phyloP scores from a whole-genome alignment of 2,113 vertebrate species.

The Epinephelus moara region DNA sequence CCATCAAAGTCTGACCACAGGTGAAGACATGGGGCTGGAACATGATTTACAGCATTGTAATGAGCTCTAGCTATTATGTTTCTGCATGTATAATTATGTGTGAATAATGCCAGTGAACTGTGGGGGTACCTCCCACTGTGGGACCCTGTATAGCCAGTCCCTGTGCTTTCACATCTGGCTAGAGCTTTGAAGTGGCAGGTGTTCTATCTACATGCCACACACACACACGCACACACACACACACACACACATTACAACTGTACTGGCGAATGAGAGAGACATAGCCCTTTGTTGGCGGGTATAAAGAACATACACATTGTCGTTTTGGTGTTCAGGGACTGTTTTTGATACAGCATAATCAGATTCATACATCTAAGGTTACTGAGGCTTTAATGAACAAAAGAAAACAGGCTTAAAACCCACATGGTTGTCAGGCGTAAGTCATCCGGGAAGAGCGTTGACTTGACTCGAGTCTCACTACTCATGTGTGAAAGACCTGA shows the following conservation, averaged over 20 bases:
- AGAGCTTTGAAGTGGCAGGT: conserved; percentile 81
- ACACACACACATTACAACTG: not conserved
- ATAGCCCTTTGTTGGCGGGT: conserved; percentile 45
- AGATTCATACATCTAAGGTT: conserved; percentile 56
- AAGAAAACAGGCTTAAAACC: conserved; percentile 41
- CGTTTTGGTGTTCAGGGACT: conserved; percentile 66
- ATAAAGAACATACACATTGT: conserved; percentile 63
- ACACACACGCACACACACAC: conserved; percentile 22
- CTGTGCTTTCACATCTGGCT: conserved; percentile 66
- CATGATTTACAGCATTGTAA: conserved; percentile 41
- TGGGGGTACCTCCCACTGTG: conserved; percentile 68
- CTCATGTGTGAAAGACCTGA: conserved; percentile 46
- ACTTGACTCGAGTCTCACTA: conserved; percentile 38
- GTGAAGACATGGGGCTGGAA: conserved; percentile 25
- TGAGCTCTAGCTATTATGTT: conserved; percentile 53
- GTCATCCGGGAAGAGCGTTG: conserved; percentile 42
- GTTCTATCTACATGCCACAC: conserved; percentile 63
- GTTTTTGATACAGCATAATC: conserved; percentile 58
- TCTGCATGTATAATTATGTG: conserved; percentile 65
- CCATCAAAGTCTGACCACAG: conserved; percentile 47
- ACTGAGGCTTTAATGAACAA: conserved; percentile 57
- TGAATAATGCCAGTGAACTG: conserved; percentile 67
- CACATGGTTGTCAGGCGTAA: conserved; percentile 35
- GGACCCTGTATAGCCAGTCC: conserved; percentile 44
- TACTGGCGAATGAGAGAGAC: conserved; percentile 27